phyloP scores from a whole-genome alignment of 2,113 vertebrate genomes.

The Macaca mulatta region DNA sequence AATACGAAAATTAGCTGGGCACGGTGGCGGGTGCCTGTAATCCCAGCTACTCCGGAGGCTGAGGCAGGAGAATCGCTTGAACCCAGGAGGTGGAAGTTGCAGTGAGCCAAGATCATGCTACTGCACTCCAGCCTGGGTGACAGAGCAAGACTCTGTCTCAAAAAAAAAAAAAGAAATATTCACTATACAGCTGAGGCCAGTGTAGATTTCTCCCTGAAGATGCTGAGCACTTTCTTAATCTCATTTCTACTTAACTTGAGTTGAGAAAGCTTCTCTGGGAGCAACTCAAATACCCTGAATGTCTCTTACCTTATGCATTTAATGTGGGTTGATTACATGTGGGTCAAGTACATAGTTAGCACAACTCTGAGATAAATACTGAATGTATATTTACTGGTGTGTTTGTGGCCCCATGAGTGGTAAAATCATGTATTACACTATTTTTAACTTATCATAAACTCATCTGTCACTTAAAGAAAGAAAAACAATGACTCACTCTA shows the following conservation, averaged over 20 bases:
- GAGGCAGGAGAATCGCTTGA: too few species aligned
- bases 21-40: too few species aligned
- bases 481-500: constrained; percentile 88
- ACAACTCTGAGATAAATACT: neutral
- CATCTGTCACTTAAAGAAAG: neutral
- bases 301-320: rapidly evolving
- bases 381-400: neutral
- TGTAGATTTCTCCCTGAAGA: rapidly evolving
- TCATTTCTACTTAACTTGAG: rapidly evolving
- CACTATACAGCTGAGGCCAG: neutral
- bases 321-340: too few species aligned
- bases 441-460: neutral
- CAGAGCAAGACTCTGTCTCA: too few species aligned
- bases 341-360: rapidly evolving
- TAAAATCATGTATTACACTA: rapidly evolving
- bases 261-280: neutral
- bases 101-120: too few species aligned
- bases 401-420: neutral
- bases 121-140: too few species aligned
- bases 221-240: rapidly evolving
- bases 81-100: too few species aligned
- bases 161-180: too few species aligned
- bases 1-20: too few species aligned
- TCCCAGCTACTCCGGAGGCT: too few species aligned
- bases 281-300: rapidly evolving